These are phyloP conservation scores for Tethya wilhelma DNA, from an alignment of 37 sponge, comb jelly and placozoan species.

Conservation along the genomic window DNA sequence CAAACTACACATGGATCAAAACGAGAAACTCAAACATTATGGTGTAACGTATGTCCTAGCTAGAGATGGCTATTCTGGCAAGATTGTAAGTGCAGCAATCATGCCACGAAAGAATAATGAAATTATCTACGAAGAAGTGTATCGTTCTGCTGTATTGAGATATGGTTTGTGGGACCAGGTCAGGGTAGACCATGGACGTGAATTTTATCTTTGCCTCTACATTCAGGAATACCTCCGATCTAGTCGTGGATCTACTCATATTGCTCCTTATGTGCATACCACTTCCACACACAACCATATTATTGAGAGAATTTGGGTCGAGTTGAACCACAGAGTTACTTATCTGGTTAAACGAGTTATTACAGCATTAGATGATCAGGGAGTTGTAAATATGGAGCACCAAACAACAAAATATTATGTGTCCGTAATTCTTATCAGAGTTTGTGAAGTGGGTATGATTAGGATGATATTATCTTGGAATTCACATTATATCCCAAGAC, in stretches of 20 bases:
- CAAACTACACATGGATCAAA: slow-evolving; percentile 49
- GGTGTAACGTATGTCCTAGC: slow-evolving; percentile 37
- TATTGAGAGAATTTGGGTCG: too few species aligned
- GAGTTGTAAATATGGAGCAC: slow-evolving; percentile 5
- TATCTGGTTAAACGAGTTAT: slow-evolving; percentile 9
- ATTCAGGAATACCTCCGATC: neutral
- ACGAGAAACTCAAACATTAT: slow-evolving; percentile 32
- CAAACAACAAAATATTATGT: neutral
- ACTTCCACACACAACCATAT: slow-evolving; percentile 13
- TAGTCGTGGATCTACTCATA: neutral
- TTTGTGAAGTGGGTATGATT: neutral
- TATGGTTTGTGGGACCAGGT: slow-evolving; percentile 16
- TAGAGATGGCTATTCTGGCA: slow-evolving; percentile 33
- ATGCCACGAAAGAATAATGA: slow-evolving; percentile 38
- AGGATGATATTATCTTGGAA: slow-evolving; percentile 16
- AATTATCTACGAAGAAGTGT: slow-evolving; percentile 8
- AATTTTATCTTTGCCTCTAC: too few species aligned
- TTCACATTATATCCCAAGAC: neutral
- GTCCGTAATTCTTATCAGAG: neutral
- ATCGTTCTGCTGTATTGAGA: neutral
- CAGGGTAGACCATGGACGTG: slow-evolving; percentile 19
- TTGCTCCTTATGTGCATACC: slow-evolving; percentile 1
- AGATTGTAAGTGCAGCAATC: slow-evolving; percentile 22
- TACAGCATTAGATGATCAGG: neutral
- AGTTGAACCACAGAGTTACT: slow-evolving; percentile 2